Evolutionary conservation across 2,113 vertebrate genomes (phyloP).

Genomic region (Grantiella picta): DNA sequence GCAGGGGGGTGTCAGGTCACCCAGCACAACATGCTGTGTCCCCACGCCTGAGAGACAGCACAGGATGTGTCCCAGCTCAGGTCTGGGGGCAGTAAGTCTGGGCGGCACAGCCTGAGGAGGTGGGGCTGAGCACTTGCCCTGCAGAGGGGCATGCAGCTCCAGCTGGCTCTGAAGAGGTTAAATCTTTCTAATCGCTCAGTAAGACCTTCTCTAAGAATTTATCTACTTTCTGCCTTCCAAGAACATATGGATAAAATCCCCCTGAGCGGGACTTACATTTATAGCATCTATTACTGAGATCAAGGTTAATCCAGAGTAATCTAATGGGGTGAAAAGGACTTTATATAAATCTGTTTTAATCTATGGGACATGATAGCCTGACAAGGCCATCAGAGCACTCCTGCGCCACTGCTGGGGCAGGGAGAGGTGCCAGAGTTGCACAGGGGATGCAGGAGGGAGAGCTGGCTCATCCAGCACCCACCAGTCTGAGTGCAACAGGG

Average conservation of each 20-base stretch:
- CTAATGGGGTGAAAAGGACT: conserved; percentile 67
- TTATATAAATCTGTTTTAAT: conserved; percentile 62
- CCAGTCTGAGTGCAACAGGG: fast-evolving
- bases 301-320: conserved; percentile 70
- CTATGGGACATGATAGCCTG: conserved; percentile 42
- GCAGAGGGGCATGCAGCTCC: fast-evolving
- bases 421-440: background rate
- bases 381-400: conserved; percentile 15
- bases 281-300: conserved; percentile 68
- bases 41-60: background rate
- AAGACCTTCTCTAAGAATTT: conserved; percentile 61
- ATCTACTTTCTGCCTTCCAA: conserved; percentile 63
- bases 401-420: background rate
- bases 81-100: background rate
- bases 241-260: conserved; percentile 69
- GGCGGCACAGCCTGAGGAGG: background rate
- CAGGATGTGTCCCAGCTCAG: fast-evolving
- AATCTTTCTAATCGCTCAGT: conserved; percentile 51
- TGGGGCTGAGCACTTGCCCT: background rate
- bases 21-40: fast-evolving
- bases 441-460: background rate
- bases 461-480: background rate
- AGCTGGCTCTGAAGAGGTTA: conserved; percentile 36
- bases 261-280: conserved; percentile 61
- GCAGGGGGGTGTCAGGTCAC: background rate